phyloP scores from a whole-genome alignment of 2,797 vertebrate genomes.

The Bovichtus diacanthus region DNA sequence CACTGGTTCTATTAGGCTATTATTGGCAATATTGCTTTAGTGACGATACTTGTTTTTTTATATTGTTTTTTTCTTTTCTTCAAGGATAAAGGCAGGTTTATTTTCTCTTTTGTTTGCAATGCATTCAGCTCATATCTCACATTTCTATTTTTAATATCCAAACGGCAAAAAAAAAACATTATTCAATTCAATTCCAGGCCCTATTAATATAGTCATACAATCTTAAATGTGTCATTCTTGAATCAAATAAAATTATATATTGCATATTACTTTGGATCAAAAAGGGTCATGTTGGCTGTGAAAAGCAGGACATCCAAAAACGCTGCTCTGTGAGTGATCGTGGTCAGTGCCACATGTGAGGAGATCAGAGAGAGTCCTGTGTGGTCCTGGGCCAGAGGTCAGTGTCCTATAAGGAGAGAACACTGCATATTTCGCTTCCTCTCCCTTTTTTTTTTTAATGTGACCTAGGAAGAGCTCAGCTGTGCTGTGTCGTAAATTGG shows the following conservation, averaged over 20 bases:
- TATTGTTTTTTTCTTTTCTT: too few relatives aligned
- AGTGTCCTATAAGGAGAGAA: conserved; percentile 55
- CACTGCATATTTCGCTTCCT: conserved; percentile 51
- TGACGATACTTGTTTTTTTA: background rate
- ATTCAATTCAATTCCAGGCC: background rate
- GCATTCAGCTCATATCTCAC: background rate
- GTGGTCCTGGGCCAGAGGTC: conserved; percentile 40
- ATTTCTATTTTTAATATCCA: background rate
- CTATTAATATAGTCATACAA: background rate
- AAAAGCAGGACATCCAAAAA: background rate
- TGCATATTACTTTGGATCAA: background rate
- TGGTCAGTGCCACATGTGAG: background rate
- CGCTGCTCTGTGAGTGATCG: background rate
- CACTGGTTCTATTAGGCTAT: background rate
- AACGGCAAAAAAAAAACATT: too few relatives aligned
- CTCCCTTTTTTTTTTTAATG: conserved; percentile 59
- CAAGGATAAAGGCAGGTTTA: background rate
- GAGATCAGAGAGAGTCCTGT: conserved; percentile 31
- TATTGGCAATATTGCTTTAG: background rate
- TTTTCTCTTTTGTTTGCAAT: background rate
- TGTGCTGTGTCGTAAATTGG: conserved; percentile 50
- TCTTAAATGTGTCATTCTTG: background rate
- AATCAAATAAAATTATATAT: background rate
- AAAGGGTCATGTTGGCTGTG: background rate
- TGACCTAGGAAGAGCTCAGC: conserved; percentile 44